Percentiles rank a stretch among this genome's conserved stretches.
These are phyloP conservation scores for Teleogryllus oceanicus DNA, from an alignment of 2,888 invertebrate species.

Conservation along the genomic window DNA sequence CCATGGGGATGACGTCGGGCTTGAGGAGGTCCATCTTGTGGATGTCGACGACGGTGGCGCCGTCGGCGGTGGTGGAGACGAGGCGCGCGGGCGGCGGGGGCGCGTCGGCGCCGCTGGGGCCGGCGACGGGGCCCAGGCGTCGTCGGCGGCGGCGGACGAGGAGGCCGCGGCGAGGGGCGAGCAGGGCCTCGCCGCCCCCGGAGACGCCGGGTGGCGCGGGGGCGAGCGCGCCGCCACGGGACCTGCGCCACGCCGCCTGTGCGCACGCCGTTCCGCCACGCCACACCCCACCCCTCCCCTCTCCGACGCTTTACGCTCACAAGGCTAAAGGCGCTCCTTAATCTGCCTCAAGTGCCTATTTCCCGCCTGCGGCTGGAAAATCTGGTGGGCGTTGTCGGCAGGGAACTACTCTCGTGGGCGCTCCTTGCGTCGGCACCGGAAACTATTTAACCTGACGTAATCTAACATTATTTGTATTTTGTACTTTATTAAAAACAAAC, in stretches of 20 bases:
- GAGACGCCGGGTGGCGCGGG: background rate
- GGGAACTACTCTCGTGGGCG: too few species aligned
- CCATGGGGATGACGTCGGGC: slow-evolving; percentile 32
- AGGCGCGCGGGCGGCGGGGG: background rate
- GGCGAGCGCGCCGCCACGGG: background rate
- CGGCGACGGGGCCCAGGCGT: slow-evolving; percentile 31
- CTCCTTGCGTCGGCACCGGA: too few species aligned
- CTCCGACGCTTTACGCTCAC: too few species aligned
- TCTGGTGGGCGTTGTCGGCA: too few species aligned
- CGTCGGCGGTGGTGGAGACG: slow-evolving; percentile 11
- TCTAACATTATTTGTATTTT: too few species aligned
- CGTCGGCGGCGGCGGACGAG: background rate
- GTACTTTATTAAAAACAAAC: too few species aligned
- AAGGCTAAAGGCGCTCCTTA: too few species aligned
- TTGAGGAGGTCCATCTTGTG: slow-evolving; percentile 36
- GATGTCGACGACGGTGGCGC: slow-evolving; percentile 33
- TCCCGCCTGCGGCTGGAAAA: too few species aligned
- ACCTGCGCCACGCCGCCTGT: background rate
- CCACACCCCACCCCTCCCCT: too few species aligned
- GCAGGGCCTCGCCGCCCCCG: background rate
- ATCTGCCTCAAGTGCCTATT: too few species aligned
- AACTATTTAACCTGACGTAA: too few species aligned
- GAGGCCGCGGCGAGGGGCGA: background rate
- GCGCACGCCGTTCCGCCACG: too few species aligned
- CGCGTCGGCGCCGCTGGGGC: slow-evolving; percentile 26